A percentile compares a stretch with the other conserved stretches of the same genome.
Conservation (phyloP, 2,888 invertebrate species). For the Kuschelorhynchus macadamiae region DNA sequence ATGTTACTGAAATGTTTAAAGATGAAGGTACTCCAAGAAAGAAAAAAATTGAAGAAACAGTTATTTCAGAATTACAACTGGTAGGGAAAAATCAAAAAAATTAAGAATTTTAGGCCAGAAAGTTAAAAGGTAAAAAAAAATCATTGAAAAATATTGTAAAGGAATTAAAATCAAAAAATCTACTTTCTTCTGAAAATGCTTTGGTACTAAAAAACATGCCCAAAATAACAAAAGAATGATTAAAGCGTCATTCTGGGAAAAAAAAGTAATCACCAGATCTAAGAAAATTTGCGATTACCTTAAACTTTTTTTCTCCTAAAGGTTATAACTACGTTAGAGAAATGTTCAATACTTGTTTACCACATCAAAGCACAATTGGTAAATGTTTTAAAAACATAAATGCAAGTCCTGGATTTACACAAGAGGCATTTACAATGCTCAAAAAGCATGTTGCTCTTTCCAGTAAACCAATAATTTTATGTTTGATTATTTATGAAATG, state of each 20-base stretch:
- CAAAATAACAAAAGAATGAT: conserved; percentile 17
- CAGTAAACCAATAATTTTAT: conserved; percentile 42
- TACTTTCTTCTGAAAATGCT: conserved; percentile 24
- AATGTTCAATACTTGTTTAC: conserved; percentile 58
- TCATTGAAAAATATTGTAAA: conserved; percentile 26
- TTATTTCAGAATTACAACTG: conserved; percentile 3
- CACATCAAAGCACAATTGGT: conserved; percentile 58
- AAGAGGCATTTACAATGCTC: conserved; percentile 53
- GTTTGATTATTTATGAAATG: conserved; percentile 58
- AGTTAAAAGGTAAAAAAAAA: conserved; percentile 27
- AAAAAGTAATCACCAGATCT: conserved; percentile 40
- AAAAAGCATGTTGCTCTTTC: conserved; percentile 37
- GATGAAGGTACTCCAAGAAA: neutral
- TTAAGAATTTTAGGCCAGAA: conserved; percentile 19
- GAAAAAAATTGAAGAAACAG: conserved; percentile 6
- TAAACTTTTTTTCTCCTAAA: conserved; percentile 49
- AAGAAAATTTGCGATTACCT: conserved; percentile 44
- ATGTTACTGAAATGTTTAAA: neutral
- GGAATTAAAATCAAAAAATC: conserved; percentile 19
- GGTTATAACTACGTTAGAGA: conserved; percentile 61
- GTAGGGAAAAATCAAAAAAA: conserved; percentile 11
- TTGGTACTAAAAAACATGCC: conserved; percentile 13
- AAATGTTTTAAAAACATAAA: conserved; percentile 60
- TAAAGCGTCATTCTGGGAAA: conserved; percentile 32
- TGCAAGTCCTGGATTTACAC: conserved; percentile 59